Evolutionary conservation across 30 jellyfish, hydroid and myxozoan species (phyloP), one percentile per base, ranked within the genome.

Genomic region (Sanderia malayensis): DNA sequence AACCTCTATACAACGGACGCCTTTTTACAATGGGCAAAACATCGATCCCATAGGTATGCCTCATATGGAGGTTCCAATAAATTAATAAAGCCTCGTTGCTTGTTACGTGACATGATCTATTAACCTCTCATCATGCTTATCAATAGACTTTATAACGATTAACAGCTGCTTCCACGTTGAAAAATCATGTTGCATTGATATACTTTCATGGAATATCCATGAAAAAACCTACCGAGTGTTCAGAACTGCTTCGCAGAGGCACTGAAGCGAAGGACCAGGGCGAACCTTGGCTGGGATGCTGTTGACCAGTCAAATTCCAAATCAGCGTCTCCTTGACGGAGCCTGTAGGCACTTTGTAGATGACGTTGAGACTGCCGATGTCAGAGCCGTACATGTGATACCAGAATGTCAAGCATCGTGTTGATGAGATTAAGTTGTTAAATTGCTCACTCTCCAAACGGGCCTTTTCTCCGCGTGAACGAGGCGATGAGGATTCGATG

Each of bases 221-320:
- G n/a, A n/a, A n/a, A n/a, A n/a, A n/a, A n/a, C n/a, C 71, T 69
- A 90, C 97, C 81, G 86, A 26, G 73, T 90, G 97, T 26, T 90
- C 95, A 18, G 97, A 34, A 45, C 77, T 89, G 41, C 81, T 77
- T 7, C 65, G 28, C 7, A 90, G 73, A 2, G 97, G 97, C 20
- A 83, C 97, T 24, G 94, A 62, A 0, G 95, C 97, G 29, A 59
- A 70, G 31, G 75, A 76, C 97, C 97, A 90, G 10, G 94, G 62
- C 15, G 47, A 93, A 2, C 70, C 25, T 49, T 71, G 82, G 26
- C 86, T 59, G 22, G 79, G 69, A 37, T 90, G 97, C 46, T 90
- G 97, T 62, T 90, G 97, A 2, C 97, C 97, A 30, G 96, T 90
- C 86, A 90, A 46, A 49, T 83, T 90, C 97, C 94, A 82, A 4